Evolutionary conservation across 2,797 vertebrate genomes (phyloP).

Genomic region (Todus mexicanus): DNA sequence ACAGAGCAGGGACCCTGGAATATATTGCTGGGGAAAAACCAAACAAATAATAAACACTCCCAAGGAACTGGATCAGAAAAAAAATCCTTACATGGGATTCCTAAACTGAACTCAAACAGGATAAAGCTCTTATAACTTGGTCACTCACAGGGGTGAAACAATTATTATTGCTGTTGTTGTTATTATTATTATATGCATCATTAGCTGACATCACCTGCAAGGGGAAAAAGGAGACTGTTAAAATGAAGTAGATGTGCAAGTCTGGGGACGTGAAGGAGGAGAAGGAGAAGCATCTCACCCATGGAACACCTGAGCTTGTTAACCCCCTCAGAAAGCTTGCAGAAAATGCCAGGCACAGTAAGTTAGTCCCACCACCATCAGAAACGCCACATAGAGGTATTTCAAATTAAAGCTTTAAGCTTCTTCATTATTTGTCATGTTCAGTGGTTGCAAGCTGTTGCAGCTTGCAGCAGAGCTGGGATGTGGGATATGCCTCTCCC

Average conservation of each 20-base stretch:
- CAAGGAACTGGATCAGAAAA: not conserved
- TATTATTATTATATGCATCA: too few relatives aligned
- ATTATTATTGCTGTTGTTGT: too few relatives aligned
- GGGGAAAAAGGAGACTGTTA: not conserved
- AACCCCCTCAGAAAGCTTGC: not conserved
- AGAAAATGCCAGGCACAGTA: not conserved
- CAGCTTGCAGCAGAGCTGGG: not conserved
- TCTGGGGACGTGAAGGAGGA: not conserved
- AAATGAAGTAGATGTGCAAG: not conserved
- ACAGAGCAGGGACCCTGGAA: not conserved
- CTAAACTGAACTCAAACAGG: not conserved
- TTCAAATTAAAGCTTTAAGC: not conserved
- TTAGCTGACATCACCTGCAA: not conserved
- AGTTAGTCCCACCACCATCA: not conserved
- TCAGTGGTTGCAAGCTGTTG: not conserved
- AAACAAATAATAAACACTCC: not conserved
- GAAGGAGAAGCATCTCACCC: fast-evolving
- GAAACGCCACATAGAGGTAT: not conserved
- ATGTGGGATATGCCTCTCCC: not conserved
- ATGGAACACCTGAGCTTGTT: not conserved
- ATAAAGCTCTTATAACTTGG: not conserved
- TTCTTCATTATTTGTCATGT: not conserved
- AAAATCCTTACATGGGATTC: not conserved
- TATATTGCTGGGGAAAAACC: not conserved
- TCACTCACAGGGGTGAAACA: not conserved